Conservation (phyloP, 2,113 vertebrate species). For the Stigmatopora argus region DNA sequence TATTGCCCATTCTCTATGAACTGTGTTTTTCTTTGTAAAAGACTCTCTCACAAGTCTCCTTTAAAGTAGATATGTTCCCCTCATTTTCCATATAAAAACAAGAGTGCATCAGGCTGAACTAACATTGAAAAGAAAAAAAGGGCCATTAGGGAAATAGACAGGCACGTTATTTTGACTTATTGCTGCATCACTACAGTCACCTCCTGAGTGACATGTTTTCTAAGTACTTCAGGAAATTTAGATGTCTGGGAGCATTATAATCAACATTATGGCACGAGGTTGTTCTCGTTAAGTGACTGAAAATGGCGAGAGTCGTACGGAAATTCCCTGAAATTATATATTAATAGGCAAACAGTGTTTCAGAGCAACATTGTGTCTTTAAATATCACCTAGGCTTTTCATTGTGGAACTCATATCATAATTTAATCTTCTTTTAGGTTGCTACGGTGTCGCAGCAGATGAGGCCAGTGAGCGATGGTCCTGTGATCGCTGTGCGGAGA, state of each 20-base stretch:
- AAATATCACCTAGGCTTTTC: neutral
- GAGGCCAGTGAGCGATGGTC: conserved; percentile 80
- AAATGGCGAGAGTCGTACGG: neutral
- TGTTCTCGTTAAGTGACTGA: neutral
- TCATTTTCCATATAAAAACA: neutral
- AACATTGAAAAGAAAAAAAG: neutral
- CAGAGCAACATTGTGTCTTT: neutral
- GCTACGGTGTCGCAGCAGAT: conserved; percentile 83
- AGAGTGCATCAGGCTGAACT: neutral
- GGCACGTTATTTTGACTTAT: neutral
- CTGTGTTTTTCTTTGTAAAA: conserved; percentile 15
- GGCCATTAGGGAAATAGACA: neutral
- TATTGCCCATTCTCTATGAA: conserved; percentile 12
- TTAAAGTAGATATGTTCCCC: neutral
- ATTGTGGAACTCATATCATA: neutral
- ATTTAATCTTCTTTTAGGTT: conserved; percentile 72
- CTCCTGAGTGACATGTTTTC: neutral
- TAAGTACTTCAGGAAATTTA: neutral
- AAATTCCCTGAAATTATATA: neutral
- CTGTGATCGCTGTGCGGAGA: conserved; percentile 83
- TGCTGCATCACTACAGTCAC: neutral
- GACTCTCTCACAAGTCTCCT: neutral
- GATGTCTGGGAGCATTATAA: neutral
- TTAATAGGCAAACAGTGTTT: conserved; percentile 1
- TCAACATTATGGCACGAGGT: neutral